Evolutionary conservation across 2,797 vertebrate genomes (phyloP).

Genomic region (Gallinago solitaria): DNA sequence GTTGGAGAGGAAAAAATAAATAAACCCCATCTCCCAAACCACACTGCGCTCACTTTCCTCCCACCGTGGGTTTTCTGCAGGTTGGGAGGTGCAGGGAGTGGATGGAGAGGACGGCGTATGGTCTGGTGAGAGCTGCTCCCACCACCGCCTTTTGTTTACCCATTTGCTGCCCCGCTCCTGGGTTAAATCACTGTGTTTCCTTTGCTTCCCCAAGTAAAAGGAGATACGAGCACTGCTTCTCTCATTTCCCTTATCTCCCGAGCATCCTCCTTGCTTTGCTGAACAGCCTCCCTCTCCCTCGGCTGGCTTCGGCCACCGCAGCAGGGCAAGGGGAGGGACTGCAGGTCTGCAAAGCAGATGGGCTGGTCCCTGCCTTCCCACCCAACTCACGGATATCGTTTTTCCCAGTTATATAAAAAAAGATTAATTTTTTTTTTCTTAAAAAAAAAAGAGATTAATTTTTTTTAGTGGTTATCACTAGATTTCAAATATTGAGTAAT

Average conservation of each 20-base stretch:
- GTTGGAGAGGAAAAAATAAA: neutral
- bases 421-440: neutral
- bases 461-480: neutral
- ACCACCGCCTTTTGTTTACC: neutral
- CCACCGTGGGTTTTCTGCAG: neutral
- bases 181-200: neutral
- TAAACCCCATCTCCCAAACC: neutral
- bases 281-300: neutral
- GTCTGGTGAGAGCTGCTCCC: neutral
- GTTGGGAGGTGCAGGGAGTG: neutral
- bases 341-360: neutral
- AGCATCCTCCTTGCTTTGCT: neutral
- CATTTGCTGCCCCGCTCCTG: neutral
- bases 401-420: accelerated
- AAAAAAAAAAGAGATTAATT: neutral
- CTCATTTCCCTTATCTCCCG: constrained; percentile 15
- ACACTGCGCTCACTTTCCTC: neutral
- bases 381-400: accelerated
- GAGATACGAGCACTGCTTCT: neutral
- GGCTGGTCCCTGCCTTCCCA: neutral
- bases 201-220: neutral
- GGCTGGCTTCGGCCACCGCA: neutral
- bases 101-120: neutral
- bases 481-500: neutral
- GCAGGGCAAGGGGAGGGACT: neutral